phyloP scores from a whole-genome alignment of 1,140 invertebrate genomes.

The Gryon sp. region DNA sequence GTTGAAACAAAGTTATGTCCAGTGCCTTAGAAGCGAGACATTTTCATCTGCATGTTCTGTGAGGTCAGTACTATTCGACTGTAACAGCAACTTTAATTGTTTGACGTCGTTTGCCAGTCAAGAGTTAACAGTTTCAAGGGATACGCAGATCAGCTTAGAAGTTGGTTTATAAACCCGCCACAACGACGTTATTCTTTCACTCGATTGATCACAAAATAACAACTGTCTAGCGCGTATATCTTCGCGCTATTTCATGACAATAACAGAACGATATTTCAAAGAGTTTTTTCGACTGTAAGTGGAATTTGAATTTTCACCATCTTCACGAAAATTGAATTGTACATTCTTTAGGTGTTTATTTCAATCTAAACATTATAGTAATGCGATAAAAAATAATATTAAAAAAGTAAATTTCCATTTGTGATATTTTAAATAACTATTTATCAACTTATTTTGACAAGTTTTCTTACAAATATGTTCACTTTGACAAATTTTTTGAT shows the following conservation, averaged over 20 bases:
- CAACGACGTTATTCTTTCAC: conserved; percentile 19
- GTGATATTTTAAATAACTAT: no score
- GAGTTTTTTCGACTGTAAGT: conserved; percentile 23
- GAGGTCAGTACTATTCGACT: conserved; percentile 27
- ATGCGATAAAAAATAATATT: no score
- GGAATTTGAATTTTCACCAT: conserved; percentile 15
- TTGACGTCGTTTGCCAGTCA: conserved; percentile 23
- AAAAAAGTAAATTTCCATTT: no score
- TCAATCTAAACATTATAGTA: no score
- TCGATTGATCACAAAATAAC: conserved; percentile 45
- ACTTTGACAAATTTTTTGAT: conserved; percentile 8
- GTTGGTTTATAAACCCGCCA: conserved; percentile 35
- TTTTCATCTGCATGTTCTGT: conserved; percentile 22
- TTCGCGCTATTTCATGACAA: conserved; percentile 12
- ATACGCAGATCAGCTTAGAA: conserved; percentile 42
- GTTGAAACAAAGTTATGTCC: conserved; percentile 21
- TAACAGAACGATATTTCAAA: conserved; percentile 29
- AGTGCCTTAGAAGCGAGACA: background rate
- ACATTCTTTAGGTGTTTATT: no score
- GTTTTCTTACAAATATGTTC: background rate
- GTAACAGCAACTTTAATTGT: conserved; percentile 44
- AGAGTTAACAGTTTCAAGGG: conserved; percentile 38
- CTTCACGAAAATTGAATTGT: conserved; percentile 15
- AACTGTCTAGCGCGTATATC: background rate
- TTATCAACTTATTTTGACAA: no score